Percentiles rank a stretch among this genome's conserved stretches.
phyloP scores from a whole-genome alignment of 2,888 invertebrate species.

The Patella ulyssiponensis region DNA sequence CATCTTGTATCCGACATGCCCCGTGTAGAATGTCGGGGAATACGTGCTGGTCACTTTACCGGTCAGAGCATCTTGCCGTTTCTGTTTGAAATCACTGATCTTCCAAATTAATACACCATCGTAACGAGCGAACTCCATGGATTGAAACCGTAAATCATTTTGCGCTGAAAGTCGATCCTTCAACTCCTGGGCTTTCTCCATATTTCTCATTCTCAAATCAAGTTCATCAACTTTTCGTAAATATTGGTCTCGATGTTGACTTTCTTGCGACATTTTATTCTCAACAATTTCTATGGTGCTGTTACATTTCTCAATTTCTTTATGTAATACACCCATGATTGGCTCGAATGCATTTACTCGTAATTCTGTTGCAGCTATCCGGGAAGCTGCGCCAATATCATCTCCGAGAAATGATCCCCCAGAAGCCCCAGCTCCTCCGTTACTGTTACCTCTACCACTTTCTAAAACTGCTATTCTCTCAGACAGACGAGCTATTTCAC shows the following conservation, averaged over 20 bases:
- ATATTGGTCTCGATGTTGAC: background rate
- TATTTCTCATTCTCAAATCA: conserved; percentile 40
- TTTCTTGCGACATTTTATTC: conserved; percentile 22
- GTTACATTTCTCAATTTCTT: conserved; percentile 58
- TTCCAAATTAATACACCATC: conserved; percentile 70
- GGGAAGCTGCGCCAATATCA: background rate
- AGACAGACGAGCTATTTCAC: conserved; percentile 24
- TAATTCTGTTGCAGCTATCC: conserved; percentile 22
- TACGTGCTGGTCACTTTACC: conserved; percentile 63
- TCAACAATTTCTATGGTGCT: conserved; percentile 50
- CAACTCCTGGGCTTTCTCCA: conserved; percentile 46
- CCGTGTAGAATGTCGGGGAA: conserved; percentile 68
- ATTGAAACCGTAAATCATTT: conserved; percentile 53
- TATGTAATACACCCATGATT: conserved; percentile 56
- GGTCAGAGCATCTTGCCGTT: conserved; percentile 59
- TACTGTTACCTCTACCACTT: background rate
- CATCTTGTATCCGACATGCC: conserved; percentile 66
- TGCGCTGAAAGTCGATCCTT: conserved; percentile 55
- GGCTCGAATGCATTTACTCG: conserved; percentile 54
- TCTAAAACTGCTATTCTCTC: conserved; percentile 25
- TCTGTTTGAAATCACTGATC: conserved; percentile 60
- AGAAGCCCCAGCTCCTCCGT: conserved; percentile 15
- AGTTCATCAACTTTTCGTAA: conserved; percentile 35
- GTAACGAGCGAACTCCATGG: conserved; percentile 59
- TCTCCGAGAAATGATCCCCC: background rate